Base-by-base conservation (phyloP, 2,888 invertebrate genomes). In the Agonopterix alstromeriana region DNA sequence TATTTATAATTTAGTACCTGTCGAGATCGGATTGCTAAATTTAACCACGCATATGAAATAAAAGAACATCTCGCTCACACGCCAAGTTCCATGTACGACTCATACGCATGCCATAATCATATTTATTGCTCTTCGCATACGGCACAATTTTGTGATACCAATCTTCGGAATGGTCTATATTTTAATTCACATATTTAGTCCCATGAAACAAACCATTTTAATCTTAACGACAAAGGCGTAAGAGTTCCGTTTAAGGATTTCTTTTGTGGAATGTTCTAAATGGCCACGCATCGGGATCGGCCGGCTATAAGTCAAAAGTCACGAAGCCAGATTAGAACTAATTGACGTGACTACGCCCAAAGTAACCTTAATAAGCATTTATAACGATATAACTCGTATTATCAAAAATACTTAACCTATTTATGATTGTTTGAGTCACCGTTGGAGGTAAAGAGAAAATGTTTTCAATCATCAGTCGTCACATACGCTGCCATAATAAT, bases 371-470 rank as follows among this genome's bases (percentile, higher is more conserved):
- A 82, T 86, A 82, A 85, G 81, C 83, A 73, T 81, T 82, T 77
- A 77, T 78, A 80, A 79, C 82, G 76, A 82, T 78, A 82, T 74
- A 77, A 80, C 73, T 75, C 63, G 67, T 71, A 77, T 82, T 85
- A 83, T 84, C 82, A 82, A 78, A 81, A 85, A 84, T 83, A 82
- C 75, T 82, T 83, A 82, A 84, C 82, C 85, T 83, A 84, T 76
- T 82, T 84, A 41, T 49, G 45, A 27, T 27, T 38, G 1, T 9
- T 66, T 56, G 62, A 63, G 57, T 64, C 58, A 60, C 38, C 10
- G 10, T 27, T 7, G 2, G 27, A 27, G 27, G 27, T 27, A 17
- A 17, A 17, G 2, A 17, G 27, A 27, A 27, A 27, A 27, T 7
- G 5, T 7, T 27, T 27, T 27, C 27, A 27, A 27, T 27, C 27